A percentile compares a stretch with the other conserved stretches of the same genome.
Evolutionary conservation across 37 sponge, comb jelly and placozoan species (phyloP).

Genomic region (Ianthella basta): DNA sequence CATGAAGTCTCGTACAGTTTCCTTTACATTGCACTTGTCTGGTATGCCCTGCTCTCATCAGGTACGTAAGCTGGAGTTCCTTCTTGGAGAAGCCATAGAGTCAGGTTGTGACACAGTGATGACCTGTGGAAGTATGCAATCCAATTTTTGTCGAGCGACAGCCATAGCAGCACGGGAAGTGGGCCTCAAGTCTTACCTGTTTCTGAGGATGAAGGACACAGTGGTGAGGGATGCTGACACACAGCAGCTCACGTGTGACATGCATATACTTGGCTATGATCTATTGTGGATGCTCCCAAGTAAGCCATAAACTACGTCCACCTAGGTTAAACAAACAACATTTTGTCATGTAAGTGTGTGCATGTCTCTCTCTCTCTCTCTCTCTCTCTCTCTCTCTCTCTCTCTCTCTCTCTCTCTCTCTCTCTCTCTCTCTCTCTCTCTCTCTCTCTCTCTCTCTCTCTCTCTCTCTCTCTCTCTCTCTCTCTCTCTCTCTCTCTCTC

Average conservation of each 20-base stretch:
- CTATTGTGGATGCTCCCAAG: too few species aligned
- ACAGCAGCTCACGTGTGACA: too few species aligned
- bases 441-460: constrained; percentile 65
- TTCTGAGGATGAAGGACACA: constrained; percentile 44
- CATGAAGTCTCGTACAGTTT: too few species aligned
- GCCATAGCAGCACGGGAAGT: constrained; percentile 83
- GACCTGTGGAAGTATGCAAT: constrained; percentile 80
- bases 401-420: constrained; percentile 63
- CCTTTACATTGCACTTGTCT: neutral
- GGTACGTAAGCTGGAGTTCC: constrained; percentile 88
- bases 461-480: constrained; percentile 13
- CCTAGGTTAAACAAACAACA: too few species aligned
- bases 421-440: constrained; percentile 64
- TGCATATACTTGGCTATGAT: too few species aligned
- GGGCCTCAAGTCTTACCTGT: constrained; percentile 80
- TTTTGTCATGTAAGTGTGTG: neutral
- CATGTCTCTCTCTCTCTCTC: constrained; percentile 53
- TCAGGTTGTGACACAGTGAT: constrained; percentile 69
- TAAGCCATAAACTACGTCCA: too few species aligned
- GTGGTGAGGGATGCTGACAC: neutral
- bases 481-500: constrained; percentile 17
- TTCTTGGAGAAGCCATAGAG: constrained; percentile 76
- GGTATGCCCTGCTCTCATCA: neutral
- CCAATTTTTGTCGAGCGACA: constrained; percentile 83
- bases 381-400: constrained; percentile 59